Evolutionary conservation across 2,113 vertebrate species (phyloP), one percentile per base, ranked within the genome.

Genomic region (Alexandromys fortis): DNA sequence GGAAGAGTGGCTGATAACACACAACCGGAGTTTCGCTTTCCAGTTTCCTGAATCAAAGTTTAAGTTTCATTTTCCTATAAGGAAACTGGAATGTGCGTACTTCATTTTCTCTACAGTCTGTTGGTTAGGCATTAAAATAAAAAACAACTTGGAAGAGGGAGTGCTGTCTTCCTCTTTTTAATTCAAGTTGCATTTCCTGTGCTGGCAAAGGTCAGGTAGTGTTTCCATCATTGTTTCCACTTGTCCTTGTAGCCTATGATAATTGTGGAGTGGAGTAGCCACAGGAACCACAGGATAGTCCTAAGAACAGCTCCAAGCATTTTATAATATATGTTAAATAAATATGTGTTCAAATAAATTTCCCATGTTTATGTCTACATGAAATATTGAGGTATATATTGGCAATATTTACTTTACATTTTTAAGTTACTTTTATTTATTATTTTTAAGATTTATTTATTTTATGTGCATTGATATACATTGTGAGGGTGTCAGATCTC

Each of bases 121-220:
- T 88, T 47, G 8, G 17, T 77, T 90, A 85, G 26, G 93, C 95
- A 83, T 47, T 33, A 49, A 52, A 78, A n/a, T 61, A 76, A 70
- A 73, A 95, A 95, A 77, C 42, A 73, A 94, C 70, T 94, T 86
- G 63, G 24, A 70, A 85, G 7, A 55, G 73, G 26, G 94, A 93
- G 24, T 21, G 38, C 30, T 35, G 13, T 14, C 47, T 94, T 85
- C 67, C 61, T 45, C 22, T 86, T 96, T 97, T 76, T 42, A 45
- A 16, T 79, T 81, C 92, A 72, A 22, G 52, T 75, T 94, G 6
- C 33, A 19, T 94, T 92, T 88, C 70, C 77, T 91, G 45, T 96
- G 58, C 35, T 68, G 42, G 45, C 67, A 94, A 77, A 94, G 45
- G 79, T 95, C 52, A 68, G 38, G n/a, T 87, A 77, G 24, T 72